These are phyloP conservation scores for Bufo bufo DNA, from an alignment of 2,113 vertebrate species.

Conservation along the genomic window DNA sequence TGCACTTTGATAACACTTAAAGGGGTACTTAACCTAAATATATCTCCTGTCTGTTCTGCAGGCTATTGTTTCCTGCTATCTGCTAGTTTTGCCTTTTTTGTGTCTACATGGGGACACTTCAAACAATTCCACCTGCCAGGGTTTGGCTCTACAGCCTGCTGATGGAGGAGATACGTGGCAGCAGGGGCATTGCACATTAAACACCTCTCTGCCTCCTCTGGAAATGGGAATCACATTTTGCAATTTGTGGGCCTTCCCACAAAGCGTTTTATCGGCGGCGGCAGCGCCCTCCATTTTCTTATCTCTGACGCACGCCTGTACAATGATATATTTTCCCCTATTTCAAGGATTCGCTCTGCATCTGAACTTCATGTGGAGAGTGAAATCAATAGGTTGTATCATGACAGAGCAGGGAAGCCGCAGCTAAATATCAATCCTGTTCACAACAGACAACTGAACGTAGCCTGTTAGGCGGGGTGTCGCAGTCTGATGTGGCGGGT, in stretches of 20 bases:
- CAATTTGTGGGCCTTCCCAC: constrained; percentile 50
- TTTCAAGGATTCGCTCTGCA: background rate
- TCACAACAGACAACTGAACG: constrained; percentile 19
- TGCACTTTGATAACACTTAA: too few species aligned
- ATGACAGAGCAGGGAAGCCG: constrained; percentile 11
- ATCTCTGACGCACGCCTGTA: background rate
- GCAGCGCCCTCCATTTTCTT: constrained; percentile 16
- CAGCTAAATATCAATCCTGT: constrained; percentile 24
- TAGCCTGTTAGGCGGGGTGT: background rate
- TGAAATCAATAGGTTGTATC: constrained; percentile 46
- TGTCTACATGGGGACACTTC: background rate
- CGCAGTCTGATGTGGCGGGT: too few species aligned
- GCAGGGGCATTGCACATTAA: constrained; percentile 61
- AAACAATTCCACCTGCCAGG: too few species aligned
- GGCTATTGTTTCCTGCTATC: too few species aligned
- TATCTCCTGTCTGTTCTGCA: too few species aligned
- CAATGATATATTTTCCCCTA: constrained; percentile 19
- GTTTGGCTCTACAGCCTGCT: background rate
- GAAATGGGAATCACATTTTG: constrained; percentile 45
- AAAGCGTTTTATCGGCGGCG: constrained; percentile 18
- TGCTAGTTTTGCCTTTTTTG: too few species aligned
- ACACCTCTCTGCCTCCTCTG: constrained; percentile 54
- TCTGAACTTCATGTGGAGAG: constrained; percentile 31
- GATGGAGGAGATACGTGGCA: constrained; percentile 63
- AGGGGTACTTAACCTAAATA: too few species aligned